Evolutionary conservation across 2,797 vertebrate genomes (phyloP).

Genomic region (Microctenopoma lineatum): DNA sequence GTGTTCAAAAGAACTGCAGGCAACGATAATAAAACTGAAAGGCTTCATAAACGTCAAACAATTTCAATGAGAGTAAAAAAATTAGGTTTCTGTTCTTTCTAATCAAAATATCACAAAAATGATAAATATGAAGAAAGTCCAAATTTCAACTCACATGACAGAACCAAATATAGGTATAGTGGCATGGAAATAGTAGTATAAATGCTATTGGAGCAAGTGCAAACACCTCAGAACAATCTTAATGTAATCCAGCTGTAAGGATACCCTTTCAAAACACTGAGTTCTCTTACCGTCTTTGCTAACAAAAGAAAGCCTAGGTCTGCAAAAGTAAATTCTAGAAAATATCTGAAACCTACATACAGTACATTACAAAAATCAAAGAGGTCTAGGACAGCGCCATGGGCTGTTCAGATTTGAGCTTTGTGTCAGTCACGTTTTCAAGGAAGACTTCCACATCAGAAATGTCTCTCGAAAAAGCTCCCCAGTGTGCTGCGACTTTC

Average conservation of each 20-base stretch:
- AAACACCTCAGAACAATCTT: conserved; percentile 63
- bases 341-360: conserved; percentile 88
- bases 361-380: conserved; percentile 86
- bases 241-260: conserved; percentile 44
- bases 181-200: conserved; percentile 62
- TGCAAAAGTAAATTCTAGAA: conserved; percentile 92
- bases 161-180: conserved; percentile 52
- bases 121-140: conserved; percentile 27
- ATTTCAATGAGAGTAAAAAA: conserved; percentile 48
- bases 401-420: conserved; percentile 80
- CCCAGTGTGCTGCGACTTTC: conserved; percentile 73
- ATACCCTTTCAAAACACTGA: conserved; percentile 56
- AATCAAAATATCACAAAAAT: conserved; percentile 49
- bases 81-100: conserved; percentile 39
- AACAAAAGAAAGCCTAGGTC: conserved; percentile 73
- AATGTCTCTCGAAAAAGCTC: conserved; percentile 73
- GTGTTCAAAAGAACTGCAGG: conserved; percentile 79
- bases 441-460: conserved; percentile 94
- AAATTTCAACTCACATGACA: conserved; percentile 48
- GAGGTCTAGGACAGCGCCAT: conserved; percentile 83
- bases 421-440: conserved; percentile 87
- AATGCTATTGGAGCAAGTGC: conserved; percentile 77
- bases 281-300: conserved; percentile 53
- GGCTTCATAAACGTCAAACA: conserved; percentile 65
- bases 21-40: conserved; percentile 74